Conservation (phyloP, 2,113 vertebrate genomes). For the Cnemophilus loriae region DNA sequence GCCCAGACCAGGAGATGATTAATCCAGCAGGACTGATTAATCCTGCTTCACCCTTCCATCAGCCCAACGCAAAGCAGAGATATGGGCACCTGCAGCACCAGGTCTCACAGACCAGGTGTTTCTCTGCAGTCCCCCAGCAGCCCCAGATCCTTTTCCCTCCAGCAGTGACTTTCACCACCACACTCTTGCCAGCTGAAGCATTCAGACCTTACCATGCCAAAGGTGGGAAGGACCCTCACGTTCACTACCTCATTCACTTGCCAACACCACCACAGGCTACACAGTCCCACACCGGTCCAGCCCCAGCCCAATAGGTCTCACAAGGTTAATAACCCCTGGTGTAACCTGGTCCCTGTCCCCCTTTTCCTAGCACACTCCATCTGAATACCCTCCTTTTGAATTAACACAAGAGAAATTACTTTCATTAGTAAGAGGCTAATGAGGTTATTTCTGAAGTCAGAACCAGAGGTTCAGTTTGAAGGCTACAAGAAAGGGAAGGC, state of each 20-base stretch:
- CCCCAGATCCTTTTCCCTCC: neutral
- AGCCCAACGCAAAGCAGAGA: neutral
- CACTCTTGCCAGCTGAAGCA: neutral
- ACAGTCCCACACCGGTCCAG: neutral
- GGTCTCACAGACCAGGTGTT: neutral
- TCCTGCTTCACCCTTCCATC: neutral
- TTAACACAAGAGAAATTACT: neutral
- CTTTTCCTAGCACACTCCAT: neutral
- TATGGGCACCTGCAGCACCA: accelerated
- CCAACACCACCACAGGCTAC: neutral
- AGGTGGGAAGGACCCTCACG: accelerated
- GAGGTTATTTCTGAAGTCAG: neutral
- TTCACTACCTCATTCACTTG: neutral
- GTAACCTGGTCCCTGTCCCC: neutral
- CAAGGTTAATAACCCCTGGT: neutral
- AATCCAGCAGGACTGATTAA: neutral
- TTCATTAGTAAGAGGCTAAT: neutral
- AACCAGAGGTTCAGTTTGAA: neutral
- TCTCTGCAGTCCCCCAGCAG: neutral
- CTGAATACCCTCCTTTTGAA: neutral
- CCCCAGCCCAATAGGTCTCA: neutral
- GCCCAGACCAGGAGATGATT: neutral
- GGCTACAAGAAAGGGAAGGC: neutral
- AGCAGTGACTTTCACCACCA: neutral
- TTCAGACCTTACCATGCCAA: neutral